phyloP scores from a whole-genome alignment of 2,113 vertebrate genomes.

The Nyctereutes procyonoides region DNA sequence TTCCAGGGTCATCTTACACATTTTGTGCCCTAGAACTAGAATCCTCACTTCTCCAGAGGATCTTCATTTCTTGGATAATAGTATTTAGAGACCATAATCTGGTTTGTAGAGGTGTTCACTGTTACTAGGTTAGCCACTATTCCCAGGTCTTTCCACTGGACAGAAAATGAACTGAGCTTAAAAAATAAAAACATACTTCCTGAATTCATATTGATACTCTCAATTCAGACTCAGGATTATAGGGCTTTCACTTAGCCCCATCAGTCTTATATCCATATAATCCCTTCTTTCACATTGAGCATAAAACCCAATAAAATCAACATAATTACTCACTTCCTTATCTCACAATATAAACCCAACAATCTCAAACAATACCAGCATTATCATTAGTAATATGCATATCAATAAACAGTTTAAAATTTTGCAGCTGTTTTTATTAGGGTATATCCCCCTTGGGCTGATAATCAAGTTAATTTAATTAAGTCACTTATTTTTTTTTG shows the following conservation, averaged over 20 bases:
- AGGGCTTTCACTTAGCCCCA: neutral
- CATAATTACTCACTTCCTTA: neutral
- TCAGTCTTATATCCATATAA: neutral
- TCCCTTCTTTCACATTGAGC: neutral
- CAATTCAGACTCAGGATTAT: neutral
- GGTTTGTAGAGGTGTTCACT: neutral
- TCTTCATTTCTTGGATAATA: neutral
- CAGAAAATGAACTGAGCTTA: neutral
- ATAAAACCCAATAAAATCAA: neutral
- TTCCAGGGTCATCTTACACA: neutral
- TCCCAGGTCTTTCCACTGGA: neutral
- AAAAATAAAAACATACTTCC: neutral
- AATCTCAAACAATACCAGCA: neutral
- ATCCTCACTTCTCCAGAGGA: neutral
- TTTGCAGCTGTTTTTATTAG: conserved; percentile 9
- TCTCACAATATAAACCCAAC: neutral
- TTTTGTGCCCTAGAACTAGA: neutral
- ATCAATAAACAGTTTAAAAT: neutral
- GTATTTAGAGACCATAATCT: neutral
- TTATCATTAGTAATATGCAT: neutral
- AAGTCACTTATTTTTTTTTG: no score
- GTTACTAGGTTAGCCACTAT: neutral
- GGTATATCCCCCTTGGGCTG: neutral
- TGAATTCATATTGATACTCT: neutral
- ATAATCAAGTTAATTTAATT: conserved; percentile 34